A percentile compares a stretch with the other conserved stretches of the same genome.
Evolutionary conservation across 2,113 vertebrate genomes (phyloP).

Genomic region (Clarias batrachus): DNA sequence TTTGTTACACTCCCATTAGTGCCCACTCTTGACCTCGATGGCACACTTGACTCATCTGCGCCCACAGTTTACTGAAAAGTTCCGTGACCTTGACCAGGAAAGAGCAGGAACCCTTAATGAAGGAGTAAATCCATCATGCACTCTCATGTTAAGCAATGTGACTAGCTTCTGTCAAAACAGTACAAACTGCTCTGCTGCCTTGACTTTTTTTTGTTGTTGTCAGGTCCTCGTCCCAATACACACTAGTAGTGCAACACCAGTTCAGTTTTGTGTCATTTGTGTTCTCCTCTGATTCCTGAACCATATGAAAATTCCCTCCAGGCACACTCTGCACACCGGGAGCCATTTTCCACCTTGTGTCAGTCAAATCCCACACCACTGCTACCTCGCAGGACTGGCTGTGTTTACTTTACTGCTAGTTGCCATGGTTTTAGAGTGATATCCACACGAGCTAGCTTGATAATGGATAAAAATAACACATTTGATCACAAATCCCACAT

Average conservation of each 20-base stretch:
- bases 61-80: neutral
- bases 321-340: neutral
- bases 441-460: neutral
- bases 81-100: neutral
- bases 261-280: neutral
- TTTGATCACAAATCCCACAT: neutral
- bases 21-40: conserved; percentile 26
- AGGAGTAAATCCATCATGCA: neutral
- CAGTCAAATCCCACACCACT: neutral
- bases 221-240: neutral
- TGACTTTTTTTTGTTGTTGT: conserved; percentile 44
- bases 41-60: neutral
- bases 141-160: too few relatives aligned
- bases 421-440: neutral
- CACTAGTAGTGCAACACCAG: neutral
- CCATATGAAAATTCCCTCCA: neutral
- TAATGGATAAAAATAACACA: neutral
- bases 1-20: neutral
- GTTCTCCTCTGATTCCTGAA: neutral
- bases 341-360: neutral
- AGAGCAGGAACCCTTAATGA: neutral
- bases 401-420: neutral
- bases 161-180: neutral
- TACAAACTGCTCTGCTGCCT: neutral
- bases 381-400: neutral